These are phyloP conservation scores for Helostoma temminkii DNA, from an alignment of 2,797 vertebrate species.

Conservation along the genomic window DNA sequence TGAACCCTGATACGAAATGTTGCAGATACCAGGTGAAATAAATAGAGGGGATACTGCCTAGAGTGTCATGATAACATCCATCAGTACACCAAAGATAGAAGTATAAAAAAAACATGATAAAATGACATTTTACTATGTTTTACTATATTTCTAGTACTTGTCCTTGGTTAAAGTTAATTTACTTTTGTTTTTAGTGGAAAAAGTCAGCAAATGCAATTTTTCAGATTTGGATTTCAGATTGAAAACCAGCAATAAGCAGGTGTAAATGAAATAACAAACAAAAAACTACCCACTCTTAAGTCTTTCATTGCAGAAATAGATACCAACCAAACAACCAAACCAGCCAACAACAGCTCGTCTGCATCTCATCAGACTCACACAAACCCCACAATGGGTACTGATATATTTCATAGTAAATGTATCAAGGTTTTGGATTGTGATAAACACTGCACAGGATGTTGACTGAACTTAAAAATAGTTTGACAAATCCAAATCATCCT, in stretches of 20 bases:
- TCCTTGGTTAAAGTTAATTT: background rate
- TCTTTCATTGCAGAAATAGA: too few species aligned
- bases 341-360: background rate
- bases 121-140: constrained; percentile 4
- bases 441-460: background rate
- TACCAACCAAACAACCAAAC: background rate
- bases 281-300: too few species aligned
- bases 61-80: constrained; percentile 49
- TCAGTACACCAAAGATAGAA: constrained; percentile 29
- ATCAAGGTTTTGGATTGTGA: background rate
- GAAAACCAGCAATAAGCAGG: too few species aligned
- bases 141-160: background rate
- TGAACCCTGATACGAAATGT: constrained; percentile 68
- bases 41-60: constrained; percentile 42
- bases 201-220: background rate
- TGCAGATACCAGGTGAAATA: constrained; percentile 66
- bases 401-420: background rate
- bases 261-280: too few species aligned
- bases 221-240: too few species aligned
- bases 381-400: background rate
- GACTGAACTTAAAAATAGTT: background rate
- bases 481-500: background rate
- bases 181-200: background rate
- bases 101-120: background rate
- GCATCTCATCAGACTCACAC: background rate